Evolutionary conservation across 2,888 invertebrate species (phyloP).

Genomic region (Cerceris ruficornis): DNA sequence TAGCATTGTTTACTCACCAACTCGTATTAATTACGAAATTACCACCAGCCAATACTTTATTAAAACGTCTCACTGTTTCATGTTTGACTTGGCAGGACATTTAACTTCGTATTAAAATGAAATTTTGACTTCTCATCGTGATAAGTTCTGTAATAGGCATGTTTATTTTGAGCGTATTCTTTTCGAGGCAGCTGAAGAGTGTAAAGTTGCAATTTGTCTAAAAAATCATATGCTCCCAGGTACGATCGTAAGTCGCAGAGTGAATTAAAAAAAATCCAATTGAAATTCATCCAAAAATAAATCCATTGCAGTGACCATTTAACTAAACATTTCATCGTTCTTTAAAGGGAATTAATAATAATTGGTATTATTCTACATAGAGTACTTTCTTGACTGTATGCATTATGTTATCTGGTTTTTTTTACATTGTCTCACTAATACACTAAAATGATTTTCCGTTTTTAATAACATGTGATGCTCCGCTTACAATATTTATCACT

Average conservation of each 20-base stretch:
- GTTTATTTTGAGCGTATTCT: neutral
- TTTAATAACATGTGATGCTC: slow-evolving; percentile 37
- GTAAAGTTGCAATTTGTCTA: too few species aligned
- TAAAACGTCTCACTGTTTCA: slow-evolving; percentile 59
- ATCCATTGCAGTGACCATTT: too few species aligned
- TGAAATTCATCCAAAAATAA: too few species aligned
- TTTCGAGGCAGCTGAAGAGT: too few species aligned
- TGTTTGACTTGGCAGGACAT: slow-evolving; percentile 9
- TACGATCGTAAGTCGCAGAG: neutral
- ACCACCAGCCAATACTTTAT: slow-evolving; percentile 70
- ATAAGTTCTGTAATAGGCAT: slow-evolving; percentile 10
- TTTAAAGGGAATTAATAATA: neutral
- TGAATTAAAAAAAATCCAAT: too few species aligned
- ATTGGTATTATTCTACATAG: neutral
- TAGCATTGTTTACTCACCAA: slow-evolving; percentile 53
- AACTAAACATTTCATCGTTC: neutral
- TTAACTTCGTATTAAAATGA: slow-evolving; percentile 3
- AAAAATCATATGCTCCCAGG: neutral
- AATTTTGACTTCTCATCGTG: neutral
- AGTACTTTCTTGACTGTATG: slow-evolving; percentile 25
- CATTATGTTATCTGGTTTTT: slow-evolving; percentile 29
- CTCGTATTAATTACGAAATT: slow-evolving; percentile 53
- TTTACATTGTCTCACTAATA: slow-evolving; percentile 50
- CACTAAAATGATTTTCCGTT: slow-evolving; percentile 41
- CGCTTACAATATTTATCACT: neutral